These are phyloP conservation scores for Orthonychiurus folsomi DNA, from an alignment of 2,888 invertebrate genomes.

Conservation along the genomic window DNA sequence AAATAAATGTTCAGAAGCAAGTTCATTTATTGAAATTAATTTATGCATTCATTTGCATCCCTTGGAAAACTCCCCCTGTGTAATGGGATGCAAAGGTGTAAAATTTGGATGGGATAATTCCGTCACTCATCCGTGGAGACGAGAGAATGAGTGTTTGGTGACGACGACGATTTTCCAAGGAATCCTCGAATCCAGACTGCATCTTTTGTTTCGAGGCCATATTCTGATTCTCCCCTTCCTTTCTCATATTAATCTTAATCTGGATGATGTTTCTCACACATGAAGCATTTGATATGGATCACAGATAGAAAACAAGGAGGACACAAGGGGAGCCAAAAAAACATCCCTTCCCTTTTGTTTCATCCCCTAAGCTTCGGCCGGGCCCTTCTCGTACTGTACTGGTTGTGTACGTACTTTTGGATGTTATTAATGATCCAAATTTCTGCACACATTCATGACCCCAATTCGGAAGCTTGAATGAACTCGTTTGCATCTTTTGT, in stretches of 20 bases:
- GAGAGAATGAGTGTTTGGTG: too few species aligned
- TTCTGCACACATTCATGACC: background rate
- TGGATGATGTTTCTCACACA: background rate
- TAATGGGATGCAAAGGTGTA: background rate
- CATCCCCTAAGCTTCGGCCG: background rate
- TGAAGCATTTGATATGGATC: background rate
- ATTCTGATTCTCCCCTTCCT: background rate
- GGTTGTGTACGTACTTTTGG: too few species aligned
- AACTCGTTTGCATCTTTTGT: background rate
- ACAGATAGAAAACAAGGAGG: background rate
- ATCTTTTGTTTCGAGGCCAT: background rate
- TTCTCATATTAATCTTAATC: conserved; percentile 1
- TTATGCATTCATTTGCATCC: background rate
- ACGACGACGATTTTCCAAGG: too few species aligned
- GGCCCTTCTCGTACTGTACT: too few species aligned
- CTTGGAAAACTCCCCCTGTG: background rate
- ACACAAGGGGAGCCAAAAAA: too few species aligned
- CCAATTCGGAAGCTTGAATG: background rate
- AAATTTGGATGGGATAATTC: background rate
- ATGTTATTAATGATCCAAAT: background rate
- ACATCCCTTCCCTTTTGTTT: background rate
- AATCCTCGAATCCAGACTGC: too few species aligned
- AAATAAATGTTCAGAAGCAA: too few species aligned
- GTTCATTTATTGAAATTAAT: background rate
- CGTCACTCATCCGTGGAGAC: background rate